Conservation (phyloP, 2,888 invertebrate genomes). For the Ceraclea dissimilis region DNA sequence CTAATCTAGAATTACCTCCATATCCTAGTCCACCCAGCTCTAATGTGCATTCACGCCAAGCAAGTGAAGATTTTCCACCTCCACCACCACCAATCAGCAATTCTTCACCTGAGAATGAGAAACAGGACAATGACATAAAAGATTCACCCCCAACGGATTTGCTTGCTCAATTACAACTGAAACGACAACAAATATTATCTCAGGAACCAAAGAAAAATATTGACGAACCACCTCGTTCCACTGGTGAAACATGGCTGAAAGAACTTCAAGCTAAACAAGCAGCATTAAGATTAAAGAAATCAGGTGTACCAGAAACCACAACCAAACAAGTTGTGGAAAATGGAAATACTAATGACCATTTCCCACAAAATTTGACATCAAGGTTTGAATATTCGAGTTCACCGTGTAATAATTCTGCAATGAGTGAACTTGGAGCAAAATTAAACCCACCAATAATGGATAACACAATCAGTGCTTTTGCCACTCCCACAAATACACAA, state of each 20-base stretch:
- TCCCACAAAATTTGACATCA: slow-evolving; percentile 59
- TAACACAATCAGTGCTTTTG: neutral
- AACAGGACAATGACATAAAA: slow-evolving; percentile 24
- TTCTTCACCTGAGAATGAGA: slow-evolving; percentile 50
- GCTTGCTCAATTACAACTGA: slow-evolving; percentile 56
- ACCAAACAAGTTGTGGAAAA: slow-evolving; percentile 11
- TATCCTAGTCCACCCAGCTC: slow-evolving; percentile 75
- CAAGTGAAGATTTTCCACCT: slow-evolving; percentile 84
- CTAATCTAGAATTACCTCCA: slow-evolving; percentile 60
- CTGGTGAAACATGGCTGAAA: slow-evolving; percentile 62
- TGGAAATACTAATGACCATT: slow-evolving; percentile 15
- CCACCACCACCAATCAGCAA: slow-evolving; percentile 75
- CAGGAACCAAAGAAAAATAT: slow-evolving; percentile 38
- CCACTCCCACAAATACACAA: slow-evolving; percentile 5
- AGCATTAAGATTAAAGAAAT: slow-evolving; percentile 41
- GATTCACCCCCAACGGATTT: slow-evolving; percentile 40
- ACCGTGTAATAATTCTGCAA: slow-evolving; percentile 22
- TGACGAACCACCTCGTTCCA: slow-evolving; percentile 33
- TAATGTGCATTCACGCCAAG: slow-evolving; percentile 73
- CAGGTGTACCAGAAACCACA: slow-evolving; percentile 36
- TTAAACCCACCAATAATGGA: neutral
- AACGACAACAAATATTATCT: slow-evolving; percentile 53
- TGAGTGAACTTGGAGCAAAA: neutral
- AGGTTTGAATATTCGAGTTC: slow-evolving; percentile 61
- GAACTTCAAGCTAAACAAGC: slow-evolving; percentile 76